Percentiles rank a stretch among this genome's conserved stretches.
phyloP scores from a whole-genome alignment of 1,140 invertebrate species.

The Procambarus clarkii region DNA sequence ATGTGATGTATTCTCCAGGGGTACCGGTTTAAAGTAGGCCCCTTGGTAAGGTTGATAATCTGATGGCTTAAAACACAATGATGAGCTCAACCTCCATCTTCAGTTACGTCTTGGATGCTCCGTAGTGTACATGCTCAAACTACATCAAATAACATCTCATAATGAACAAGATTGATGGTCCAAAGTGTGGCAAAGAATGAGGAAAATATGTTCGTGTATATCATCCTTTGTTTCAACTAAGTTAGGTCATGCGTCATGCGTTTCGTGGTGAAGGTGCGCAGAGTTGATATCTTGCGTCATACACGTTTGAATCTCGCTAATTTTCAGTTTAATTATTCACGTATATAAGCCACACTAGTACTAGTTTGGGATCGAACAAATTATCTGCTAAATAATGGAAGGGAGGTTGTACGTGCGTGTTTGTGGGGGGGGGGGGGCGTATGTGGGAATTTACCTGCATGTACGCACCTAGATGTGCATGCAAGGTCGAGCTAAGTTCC shows the following conservation, averaged over 20 bases:
- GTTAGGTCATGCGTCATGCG: conserved; percentile 11
- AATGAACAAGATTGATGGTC: conserved; percentile 22
- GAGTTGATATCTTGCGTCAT: background rate
- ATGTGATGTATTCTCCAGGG: background rate
- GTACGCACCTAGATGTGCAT: too few relatives aligned
- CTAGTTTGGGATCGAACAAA: background rate
- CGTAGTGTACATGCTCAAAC: background rate
- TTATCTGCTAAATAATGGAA: background rate
- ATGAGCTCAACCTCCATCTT: background rate
- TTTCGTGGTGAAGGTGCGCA: background rate
- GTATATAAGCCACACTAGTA: background rate
- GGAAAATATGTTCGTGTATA: conserved; percentile 25
- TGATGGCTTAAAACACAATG: background rate
- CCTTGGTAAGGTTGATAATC: background rate
- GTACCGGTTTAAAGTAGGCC: background rate
- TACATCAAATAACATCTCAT: conserved; percentile 29
- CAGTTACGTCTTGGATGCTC: background rate
- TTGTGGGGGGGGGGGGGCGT: too few relatives aligned
- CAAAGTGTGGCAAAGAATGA: conserved; percentile 21
- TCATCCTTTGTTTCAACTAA: conserved; percentile 25
- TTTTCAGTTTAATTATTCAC: background rate
- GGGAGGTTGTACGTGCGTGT: too few relatives aligned
- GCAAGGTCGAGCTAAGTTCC: too few relatives aligned
- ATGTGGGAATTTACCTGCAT: too few relatives aligned
- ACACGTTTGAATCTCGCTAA: background rate